Evolutionary conservation across 2,797 vertebrate species (phyloP), one percentile per base, ranked within the genome.

Genomic region (Neostethus bicornis): DNA sequence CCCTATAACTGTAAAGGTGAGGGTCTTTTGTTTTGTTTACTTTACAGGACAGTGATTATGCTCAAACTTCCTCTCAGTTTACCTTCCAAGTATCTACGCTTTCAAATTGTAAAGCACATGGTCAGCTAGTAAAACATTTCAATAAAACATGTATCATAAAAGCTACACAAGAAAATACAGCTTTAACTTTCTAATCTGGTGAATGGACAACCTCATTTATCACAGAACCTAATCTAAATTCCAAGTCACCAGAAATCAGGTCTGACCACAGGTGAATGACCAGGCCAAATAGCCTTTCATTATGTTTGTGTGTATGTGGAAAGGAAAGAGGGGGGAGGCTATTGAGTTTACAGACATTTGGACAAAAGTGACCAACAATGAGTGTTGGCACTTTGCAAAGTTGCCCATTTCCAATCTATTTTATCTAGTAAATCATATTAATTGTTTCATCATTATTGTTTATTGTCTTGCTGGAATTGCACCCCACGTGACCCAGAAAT

Each of bases 171-270:
- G 16, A 17, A 10, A 70, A 56, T 62, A 59, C 43, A 47, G 25
- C 14, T 24, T 47, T 28, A 54, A n/a, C n/a, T n/a, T n/a, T 37
- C 35, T 13, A 12, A 20, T 35, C 39, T 25, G 7, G 34, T 14
- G 26, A 31, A 50, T 8, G 21, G 38, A 38, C 7, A 21, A 35
- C 20, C 16, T 42, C 44, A 72, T 80, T 84, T 73, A 73, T 79
- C 74, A 65, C 56, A 67, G 44, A 76, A 76, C 56, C 79, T n/a
- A 80, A 87, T 92, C 81, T 84, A 82, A 90, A 86, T 89, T 88
- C 88, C 60, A 90, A 88, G 90, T 91, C 79, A 90, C 81, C 77
- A 77, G 78, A 83, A 86, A 83, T 77, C 79, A 78, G 70, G 62
- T 46, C 66, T 73, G 70, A 70, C 80, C 84, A 87, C 88, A 90